Evolutionary conservation across 2,888 invertebrate species (phyloP).

Genomic region (Adela reaumurella): DNA sequence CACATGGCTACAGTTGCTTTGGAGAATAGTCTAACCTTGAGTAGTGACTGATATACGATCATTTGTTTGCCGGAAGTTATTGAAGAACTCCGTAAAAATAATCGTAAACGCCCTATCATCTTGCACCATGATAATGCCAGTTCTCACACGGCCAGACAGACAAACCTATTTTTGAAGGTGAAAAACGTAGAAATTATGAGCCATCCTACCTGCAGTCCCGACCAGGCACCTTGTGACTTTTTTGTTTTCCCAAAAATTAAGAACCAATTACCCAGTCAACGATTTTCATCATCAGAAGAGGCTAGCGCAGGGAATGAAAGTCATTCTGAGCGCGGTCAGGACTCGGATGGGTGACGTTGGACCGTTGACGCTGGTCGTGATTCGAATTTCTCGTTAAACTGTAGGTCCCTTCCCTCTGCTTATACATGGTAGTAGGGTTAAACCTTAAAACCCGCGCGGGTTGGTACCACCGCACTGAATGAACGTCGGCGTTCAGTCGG

Average conservation of each 20-base stretch:
- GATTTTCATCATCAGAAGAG: slow-evolving; percentile 7
- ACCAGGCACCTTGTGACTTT: not conserved
- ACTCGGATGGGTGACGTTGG: no score
- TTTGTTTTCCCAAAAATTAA: slow-evolving; percentile 4
- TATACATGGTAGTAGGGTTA: no score
- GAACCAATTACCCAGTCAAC: slow-evolving; percentile 4
- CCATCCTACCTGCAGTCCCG: slow-evolving; percentile 4
- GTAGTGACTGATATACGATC: not conserved
- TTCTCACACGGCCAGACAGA: slow-evolving; percentile 3
- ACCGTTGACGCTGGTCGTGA: no score
- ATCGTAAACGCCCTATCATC: slow-evolving; percentile 1
- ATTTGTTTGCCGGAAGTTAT: not conserved
- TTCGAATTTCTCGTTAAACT: no score
- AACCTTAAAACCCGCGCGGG: no score
- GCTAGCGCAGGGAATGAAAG: slow-evolving; percentile 3
- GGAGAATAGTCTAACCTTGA: not conserved
- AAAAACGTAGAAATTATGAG: slow-evolving; percentile 4
- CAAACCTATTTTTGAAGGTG: slow-evolving; percentile 6
- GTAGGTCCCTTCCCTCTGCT: no score
- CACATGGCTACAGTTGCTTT: slow-evolving; percentile 1
- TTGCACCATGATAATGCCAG: slow-evolving; percentile 2
- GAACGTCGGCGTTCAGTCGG: no score
- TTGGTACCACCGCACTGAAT: no score
- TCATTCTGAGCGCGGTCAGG: no score
- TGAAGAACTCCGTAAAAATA: slow-evolving; percentile 3